Percentiles rank a stretch among this genome's conserved stretches.
Evolutionary conservation across 1,140 invertebrate genomes (phyloP).

Genomic region (Sycophila sp.): DNA sequence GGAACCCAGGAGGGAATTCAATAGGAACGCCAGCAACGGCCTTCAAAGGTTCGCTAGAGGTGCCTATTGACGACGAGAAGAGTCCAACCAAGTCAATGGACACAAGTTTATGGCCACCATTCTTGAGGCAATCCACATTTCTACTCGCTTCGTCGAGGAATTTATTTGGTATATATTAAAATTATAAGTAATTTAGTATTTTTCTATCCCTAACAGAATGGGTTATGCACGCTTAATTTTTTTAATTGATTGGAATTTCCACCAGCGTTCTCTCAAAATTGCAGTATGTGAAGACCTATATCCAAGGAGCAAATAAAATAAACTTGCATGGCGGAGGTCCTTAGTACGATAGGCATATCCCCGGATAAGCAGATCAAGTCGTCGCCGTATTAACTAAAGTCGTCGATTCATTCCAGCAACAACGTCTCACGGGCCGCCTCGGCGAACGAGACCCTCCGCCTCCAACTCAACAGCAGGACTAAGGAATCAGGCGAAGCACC

Average conservation of each 20-base stretch:
- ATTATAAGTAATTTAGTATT: neutral
- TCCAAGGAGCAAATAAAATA: neutral
- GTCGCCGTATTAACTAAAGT: constrained; percentile 65
- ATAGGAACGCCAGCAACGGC: constrained; percentile 94
- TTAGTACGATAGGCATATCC: constrained; percentile 91
- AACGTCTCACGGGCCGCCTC: constrained; percentile 33
- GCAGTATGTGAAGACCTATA: constrained; percentile 1
- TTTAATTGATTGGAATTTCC: too few species aligned
- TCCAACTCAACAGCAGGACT: constrained; percentile 34
- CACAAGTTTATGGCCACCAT: constrained; percentile 99
- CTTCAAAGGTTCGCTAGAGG: constrained; percentile 90
- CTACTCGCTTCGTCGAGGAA: constrained; percentile 97
- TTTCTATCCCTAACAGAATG: constrained; percentile 2
- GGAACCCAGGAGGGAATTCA: constrained; percentile 81
- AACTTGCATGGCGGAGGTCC: constrained; percentile 83
- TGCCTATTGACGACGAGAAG: constrained; percentile 93
- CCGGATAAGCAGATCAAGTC: constrained; percentile 83
- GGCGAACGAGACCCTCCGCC: constrained; percentile 31
- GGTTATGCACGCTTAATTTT: constrained; percentile 31
- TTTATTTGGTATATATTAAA: constrained; percentile 91
- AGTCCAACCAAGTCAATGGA: constrained; percentile 96
- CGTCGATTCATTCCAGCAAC: constrained; percentile 28
- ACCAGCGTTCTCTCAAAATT: constrained; percentile 6
- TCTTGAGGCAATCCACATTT: constrained; percentile 98
- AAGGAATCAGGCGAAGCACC: neutral